A percentile compares a stretch with the other conserved stretches of the same genome.
These are phyloP conservation scores for Probosciger aterrimus DNA, from an alignment of 2,113 vertebrate species.

Conservation along the genomic window DNA sequence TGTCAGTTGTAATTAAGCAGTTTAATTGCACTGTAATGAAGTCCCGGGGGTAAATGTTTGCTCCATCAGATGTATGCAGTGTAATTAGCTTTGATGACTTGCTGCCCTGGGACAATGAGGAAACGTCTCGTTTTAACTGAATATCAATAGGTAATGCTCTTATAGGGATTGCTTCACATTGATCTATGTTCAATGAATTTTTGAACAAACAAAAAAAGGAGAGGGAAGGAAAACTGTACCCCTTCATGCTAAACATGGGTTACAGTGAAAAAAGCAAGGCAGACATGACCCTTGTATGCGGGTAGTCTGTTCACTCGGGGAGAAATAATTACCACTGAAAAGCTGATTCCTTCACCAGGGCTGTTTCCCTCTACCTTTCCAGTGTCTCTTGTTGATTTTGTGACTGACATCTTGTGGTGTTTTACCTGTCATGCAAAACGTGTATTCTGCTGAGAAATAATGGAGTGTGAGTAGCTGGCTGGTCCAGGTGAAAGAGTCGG, in stretches of 20 bases:
- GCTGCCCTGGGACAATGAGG: constrained; percentile 19
- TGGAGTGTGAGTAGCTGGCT: not conserved
- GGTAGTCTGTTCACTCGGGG: not conserved
- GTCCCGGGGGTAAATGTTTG: not conserved
- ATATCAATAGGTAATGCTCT: not conserved
- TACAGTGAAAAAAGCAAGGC: not conserved
- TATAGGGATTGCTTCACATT: not conserved
- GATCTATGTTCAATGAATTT: not conserved
- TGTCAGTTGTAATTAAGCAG: constrained; percentile 36
- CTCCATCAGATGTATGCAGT: not conserved
- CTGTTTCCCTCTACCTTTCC: not conserved
- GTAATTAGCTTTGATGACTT: constrained; percentile 28
- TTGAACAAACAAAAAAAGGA: not conserved
- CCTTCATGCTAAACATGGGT: not conserved
- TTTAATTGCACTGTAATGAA: constrained; percentile 37
- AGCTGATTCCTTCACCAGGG: not conserved
- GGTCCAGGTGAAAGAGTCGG: not conserved
- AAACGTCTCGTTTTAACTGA: constrained; percentile 8
- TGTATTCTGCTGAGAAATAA: not conserved
- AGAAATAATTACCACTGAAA: not conserved
- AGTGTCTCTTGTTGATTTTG: not conserved
- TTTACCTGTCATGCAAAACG: not conserved
- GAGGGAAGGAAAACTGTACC: not conserved
- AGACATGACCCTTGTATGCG: not conserved
- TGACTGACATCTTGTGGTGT: not conserved